Evolutionary conservation across 1,140 invertebrate genomes (phyloP), one percentile per base, ranked within the genome.

Genomic region (Nasonia vitripennis): DNA sequence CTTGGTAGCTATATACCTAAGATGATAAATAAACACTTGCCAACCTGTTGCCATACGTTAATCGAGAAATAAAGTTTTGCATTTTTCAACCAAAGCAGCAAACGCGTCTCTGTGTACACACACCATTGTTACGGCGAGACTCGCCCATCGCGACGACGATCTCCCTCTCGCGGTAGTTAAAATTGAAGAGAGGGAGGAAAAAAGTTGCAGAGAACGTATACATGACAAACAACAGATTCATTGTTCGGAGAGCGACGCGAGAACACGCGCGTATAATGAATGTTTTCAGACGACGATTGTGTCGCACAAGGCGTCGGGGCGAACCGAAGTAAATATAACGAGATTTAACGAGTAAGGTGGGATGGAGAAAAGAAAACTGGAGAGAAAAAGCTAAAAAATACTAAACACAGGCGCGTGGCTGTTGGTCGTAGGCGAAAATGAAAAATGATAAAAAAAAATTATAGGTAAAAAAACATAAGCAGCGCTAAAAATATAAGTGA

Each of bases 401-500:
- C 11, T 55, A 17, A 17, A 55, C 11, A 55, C 20, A 11, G 23
- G n/a, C 67, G 4, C 10, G 27, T 9, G 20, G 79, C 37, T 41
- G 68, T 81, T 51, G 55, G 17, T 62, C 55, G 55, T 55, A 62
- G 55, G 55, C 55, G 55, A 62, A 62, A 51, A 48, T 23, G 48
- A 27, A 77, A 77, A 48, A 51, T 23, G 4, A 51, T 12, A 51
- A 20, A 17, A 12, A 45, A 41, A 27, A 51, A 55, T 55, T 78
- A 17, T 37, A 67, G 20, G n/a, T 74, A 73, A 73, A 81, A 74
- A 67, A 11, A 67, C 45, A 71, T 31, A 83, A 67, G 31, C 31
- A 75, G 48, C 75, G 51, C 51, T 83, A 78, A 77, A 62, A 78
- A 77, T 77, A 67, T 77, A 67, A 83, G 81, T 83, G 74, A 78